phyloP scores from a whole-genome alignment of 2,113 vertebrate genomes.

The Otocyon megalotis region DNA sequence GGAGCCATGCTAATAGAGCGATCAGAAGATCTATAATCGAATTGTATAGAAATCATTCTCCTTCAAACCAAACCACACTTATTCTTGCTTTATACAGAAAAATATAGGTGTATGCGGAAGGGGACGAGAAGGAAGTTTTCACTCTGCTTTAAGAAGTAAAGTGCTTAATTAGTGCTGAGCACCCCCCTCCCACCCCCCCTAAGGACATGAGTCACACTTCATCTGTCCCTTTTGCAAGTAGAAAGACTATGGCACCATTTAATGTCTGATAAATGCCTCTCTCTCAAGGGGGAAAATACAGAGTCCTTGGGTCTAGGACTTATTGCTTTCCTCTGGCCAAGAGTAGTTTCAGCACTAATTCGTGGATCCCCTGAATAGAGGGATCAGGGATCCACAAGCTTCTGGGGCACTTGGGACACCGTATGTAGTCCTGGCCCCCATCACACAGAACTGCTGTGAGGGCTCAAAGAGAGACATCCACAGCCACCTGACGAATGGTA shows the following conservation, averaged over 20 bases:
- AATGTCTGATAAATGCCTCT: background rate
- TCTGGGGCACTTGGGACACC: background rate
- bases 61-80: background rate
- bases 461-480: background rate
- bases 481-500: background rate
- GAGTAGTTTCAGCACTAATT: background rate
- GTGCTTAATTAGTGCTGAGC: background rate
- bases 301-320: background rate
- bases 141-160: constrained; percentile 28
- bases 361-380: background rate
- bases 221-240: background rate
- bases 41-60: background rate
- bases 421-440: background rate
- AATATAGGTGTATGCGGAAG: too few relatives aligned
- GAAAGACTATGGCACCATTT: constrained; percentile 11
- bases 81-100: background rate
- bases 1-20: background rate
- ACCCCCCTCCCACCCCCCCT: fast-evolving
- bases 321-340: background rate
- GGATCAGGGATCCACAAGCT: background rate
- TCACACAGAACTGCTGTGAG: background rate
- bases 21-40: background rate
- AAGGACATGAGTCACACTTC: background rate
- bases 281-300: background rate
- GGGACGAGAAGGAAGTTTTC: background rate